Base-by-base conservation (phyloP, 2,113 vertebrate genomes). In the Amblyopsis rosae region DNA sequence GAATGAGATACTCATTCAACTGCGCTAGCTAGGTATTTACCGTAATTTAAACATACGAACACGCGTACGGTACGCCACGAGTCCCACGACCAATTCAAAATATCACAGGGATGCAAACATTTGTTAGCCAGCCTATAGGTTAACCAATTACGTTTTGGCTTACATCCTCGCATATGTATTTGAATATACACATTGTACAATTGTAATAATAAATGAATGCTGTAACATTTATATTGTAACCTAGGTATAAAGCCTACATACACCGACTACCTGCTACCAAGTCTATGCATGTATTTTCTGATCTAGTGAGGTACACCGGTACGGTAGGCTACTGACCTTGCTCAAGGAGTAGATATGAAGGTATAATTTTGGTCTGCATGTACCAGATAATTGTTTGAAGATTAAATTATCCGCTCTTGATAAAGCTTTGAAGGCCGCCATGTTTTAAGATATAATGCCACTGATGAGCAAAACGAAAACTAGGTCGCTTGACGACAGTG, bases 351-450 rank as follows among this genome's bases (percentile, higher is more conserved):
- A 80, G 32, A 35, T 12, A 1, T 63, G 60, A 57, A 62, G 33
- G 70, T 79, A 82, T 15, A 83, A 63, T 75, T 75, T 70, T 54
- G 75, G 15, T 80, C 77, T 87, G 82, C 67, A 17, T 13, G 72
- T 60, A 70, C 77, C 59, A 45, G 79, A 70, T 45, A 86, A 59
- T 55, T 60, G 84, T 81, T 75, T 89, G 76, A 87, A 67, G 59
- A 91, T 41, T 7, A 89, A 2, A 71, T 62, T 80, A 3, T 92
- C 87, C 64, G 77, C 76, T 82, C 80, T 86, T 62, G 82, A 83
- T 16, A 92, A 72, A 2, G 85, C 75, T 82, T 76, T 89, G 49
- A 92, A 69, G 12, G 89, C 80, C 79, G 92, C 89, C 93, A 94
- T 94, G 57, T 91, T 91, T 76, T 16, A 61, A 67, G 67, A 15